Percentiles rank a stretch among this genome's conserved stretches.
These are phyloP conservation scores for Heliconius hewitsoni DNA, from an alignment of 1,140 invertebrate species.

Conservation along the genomic window DNA sequence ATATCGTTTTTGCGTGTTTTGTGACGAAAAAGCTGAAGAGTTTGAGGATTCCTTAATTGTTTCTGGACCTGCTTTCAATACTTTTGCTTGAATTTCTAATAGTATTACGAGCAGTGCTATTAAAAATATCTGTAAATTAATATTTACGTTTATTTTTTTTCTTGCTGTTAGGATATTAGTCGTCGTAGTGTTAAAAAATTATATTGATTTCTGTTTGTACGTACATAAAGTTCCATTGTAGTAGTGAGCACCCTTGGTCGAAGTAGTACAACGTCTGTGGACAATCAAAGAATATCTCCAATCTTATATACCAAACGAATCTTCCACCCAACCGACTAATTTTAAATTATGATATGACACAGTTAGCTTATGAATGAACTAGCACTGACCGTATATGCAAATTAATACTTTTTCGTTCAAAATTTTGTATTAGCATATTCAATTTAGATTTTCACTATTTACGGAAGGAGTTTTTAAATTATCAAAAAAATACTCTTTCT, in stretches of 20 bases:
- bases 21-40: slow-evolving; percentile 21
- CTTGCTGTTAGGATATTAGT: no score
- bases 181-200: no score
- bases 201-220: slow-evolving; percentile 13
- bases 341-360: slow-evolving; percentile 29
- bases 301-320: slow-evolving; percentile 42
- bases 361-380: slow-evolving; percentile 29
- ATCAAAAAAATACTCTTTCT: background rate
- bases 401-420: slow-evolving; percentile 13
- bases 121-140: slow-evolving; percentile 37
- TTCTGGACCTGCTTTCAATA: slow-evolving; percentile 50
- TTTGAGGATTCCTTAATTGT: slow-evolving; percentile 40
- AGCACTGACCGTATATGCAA: slow-evolving; percentile 28
- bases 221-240: slow-evolving; percentile 44
- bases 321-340: slow-evolving; percentile 20
- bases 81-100: slow-evolving; percentile 36
- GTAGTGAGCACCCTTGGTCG: background rate
- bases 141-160: no score
- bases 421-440: slow-evolving; percentile 17
- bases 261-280: slow-evolving; percentile 34
- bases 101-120: slow-evolving; percentile 29
- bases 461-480: slow-evolving; percentile 17
- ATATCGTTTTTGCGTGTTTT: slow-evolving; percentile 44
- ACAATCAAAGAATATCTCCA: slow-evolving; percentile 31
- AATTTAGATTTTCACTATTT: slow-evolving; percentile 24